Evolutionary conservation across 2,888 invertebrate genomes (phyloP), one percentile per base, ranked within the genome.

Genomic region (Polia nebulosa): DNA sequence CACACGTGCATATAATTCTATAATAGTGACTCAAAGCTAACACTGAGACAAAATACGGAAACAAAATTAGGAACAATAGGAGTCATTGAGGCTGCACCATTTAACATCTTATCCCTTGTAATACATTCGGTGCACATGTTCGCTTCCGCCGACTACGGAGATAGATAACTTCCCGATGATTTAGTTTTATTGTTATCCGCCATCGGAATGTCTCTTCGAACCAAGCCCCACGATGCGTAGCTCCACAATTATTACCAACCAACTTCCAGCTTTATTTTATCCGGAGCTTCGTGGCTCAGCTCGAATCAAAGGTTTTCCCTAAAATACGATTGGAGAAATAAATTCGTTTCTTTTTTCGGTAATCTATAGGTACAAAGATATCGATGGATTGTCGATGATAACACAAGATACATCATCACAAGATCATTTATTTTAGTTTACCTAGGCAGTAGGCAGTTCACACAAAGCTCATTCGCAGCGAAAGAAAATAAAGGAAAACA

Each of bases 101-200:
- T 94, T 89, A 94, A 91, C 92, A 89, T 92, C 78, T 90, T 91
- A 90, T 91, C 89, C 91, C 76, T 82, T 89, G 90, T 91, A 90
- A 92, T 91, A 93, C 90, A 89, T 92, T 91, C 83, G 87, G 87
- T 89, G 89, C 91, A 92, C 92, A 93, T 91, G 91, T 83, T 89
- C 90, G 89, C 87, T 87, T 91, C 89, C 88, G 89, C 88, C 90
- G 88, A 81, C 89, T 88, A 84, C 87, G 87, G 88, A 94, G 94
- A 94, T 92, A 94, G 92, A 95, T 95, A 95, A 94, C 95, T 95
- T 95, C 94, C 94, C 93, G 94, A 95, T 95, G 95, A 95, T 95
- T 95, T 95, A 94, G 90, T 95, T 95, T 95, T 95, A 95, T 95
- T 95, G 94, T 94, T 94, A 93, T 93, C 91, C 90, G 87, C 89